phyloP scores from a whole-genome alignment of 2,797 vertebrate genomes.

The Pangasius larnaudii region DNA sequence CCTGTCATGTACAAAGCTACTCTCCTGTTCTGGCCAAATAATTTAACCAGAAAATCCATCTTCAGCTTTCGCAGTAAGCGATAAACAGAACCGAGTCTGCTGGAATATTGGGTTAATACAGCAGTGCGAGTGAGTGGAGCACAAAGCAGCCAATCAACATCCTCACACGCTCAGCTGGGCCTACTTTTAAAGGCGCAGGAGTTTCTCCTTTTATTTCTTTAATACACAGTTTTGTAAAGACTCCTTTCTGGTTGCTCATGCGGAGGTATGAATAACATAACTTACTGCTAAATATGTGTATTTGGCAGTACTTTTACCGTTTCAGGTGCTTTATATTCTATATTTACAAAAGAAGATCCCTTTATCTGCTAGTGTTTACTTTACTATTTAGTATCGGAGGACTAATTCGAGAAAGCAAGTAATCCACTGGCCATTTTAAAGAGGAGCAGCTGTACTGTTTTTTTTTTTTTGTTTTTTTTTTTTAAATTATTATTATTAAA shows the following conservation, averaged over 20 bases:
- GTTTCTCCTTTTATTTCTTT: neutral
- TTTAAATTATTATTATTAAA: neutral
- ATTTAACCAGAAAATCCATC: slow-evolving; percentile 62
- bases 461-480: neutral
- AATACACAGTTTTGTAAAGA: too few species aligned
- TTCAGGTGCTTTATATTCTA: neutral
- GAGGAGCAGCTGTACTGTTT: neutral
- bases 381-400: neutral
- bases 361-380: neutral
- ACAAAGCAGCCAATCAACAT: slow-evolving; percentile 19
- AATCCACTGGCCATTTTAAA: neutral
- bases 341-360: neutral
- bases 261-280: neutral
- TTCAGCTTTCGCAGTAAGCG: neutral
- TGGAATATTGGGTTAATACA: neutral
- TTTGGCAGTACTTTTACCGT: neutral
- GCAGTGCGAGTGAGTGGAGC: too few species aligned
- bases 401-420: neutral
- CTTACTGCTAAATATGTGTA: neutral
- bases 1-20: slow-evolving; percentile 60
- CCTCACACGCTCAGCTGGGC: neutral
- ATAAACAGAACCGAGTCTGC: neutral
- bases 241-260: neutral
- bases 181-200: slow-evolving; percentile 52
- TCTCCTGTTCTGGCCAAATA: slow-evolving; percentile 52